A percentile compares a stretch with the other conserved stretches of the same genome.
Conservation (phyloP, 2,888 invertebrate genomes). For the Brachylomia viminalis region DNA sequence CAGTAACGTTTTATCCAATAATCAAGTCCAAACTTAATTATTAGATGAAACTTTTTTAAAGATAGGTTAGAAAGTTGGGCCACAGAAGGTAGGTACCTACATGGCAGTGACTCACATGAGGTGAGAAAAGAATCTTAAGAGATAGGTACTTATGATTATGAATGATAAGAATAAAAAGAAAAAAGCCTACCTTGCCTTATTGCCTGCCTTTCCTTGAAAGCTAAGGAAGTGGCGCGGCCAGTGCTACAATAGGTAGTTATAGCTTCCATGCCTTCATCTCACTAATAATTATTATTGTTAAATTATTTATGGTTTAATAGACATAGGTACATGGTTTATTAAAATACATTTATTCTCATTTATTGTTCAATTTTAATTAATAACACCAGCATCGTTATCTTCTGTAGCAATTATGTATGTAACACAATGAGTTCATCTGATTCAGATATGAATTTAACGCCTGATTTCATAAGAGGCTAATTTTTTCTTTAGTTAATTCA, state of each 20-base stretch:
- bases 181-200: too few relatives aligned
- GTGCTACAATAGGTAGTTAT: not conserved
- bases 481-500: too few relatives aligned
- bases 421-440: too few relatives aligned
- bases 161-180: not conserved
- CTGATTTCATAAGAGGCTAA: too few relatives aligned
- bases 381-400: constrained; percentile 26
- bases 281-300: not conserved
- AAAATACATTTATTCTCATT: constrained; percentile 2
- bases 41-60: too few relatives aligned
- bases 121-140: not conserved
- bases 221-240: not conserved
- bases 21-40: too few relatives aligned
- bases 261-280: not conserved
- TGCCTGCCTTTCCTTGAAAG: not conserved
- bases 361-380: constrained; percentile 6
- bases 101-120: not conserved
- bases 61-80: not conserved
- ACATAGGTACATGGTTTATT: not conserved
- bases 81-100: not conserved
- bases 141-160: not conserved
- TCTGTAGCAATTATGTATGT: too few relatives aligned
- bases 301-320: not conserved
- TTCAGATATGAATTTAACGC: too few relatives aligned
- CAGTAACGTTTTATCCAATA: too few relatives aligned